Percentiles rank a stretch among this genome's conserved stretches.
These are phyloP conservation scores for Archips crataeganus DNA, from an alignment of 2,888 invertebrate species.

Conservation along the genomic window DNA sequence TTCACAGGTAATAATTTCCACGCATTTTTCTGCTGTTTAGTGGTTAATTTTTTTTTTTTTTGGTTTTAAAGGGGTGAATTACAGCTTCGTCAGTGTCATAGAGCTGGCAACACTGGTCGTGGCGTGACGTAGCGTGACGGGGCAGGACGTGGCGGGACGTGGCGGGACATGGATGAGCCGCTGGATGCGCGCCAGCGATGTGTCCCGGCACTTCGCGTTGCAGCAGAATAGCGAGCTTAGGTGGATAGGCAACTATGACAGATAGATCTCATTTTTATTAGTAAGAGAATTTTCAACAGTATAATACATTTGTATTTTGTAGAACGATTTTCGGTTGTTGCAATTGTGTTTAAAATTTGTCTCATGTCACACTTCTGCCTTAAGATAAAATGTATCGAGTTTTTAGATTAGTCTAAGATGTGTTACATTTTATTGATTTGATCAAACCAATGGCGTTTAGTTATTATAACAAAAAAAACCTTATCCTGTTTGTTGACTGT, in stretches of 20 bases:
- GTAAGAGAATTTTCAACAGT: slow-evolving; percentile 48
- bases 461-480: too few species aligned
- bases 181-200: slow-evolving; percentile 70
- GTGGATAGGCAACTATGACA: slow-evolving; percentile 57
- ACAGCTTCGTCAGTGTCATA: background rate
- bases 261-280: slow-evolving; percentile 60
- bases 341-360: background rate
- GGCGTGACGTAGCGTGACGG: slow-evolving; percentile 46
- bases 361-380: background rate
- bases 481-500: too few species aligned
- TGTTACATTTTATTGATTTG: too few species aligned
- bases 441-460: too few species aligned
- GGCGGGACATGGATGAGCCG: slow-evolving; percentile 53
- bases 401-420: too few species aligned
- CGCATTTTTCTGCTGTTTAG: too few species aligned
- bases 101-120: background rate
- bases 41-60: too few species aligned
- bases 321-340: background rate
- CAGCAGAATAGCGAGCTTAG: slow-evolving; percentile 62
- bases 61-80: background rate
- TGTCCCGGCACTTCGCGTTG: slow-evolving; percentile 58
- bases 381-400: too few species aligned
- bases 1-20: too few species aligned
- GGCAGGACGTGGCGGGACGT: slow-evolving; percentile 48
- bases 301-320: slow-evolving; percentile 1